These are phyloP conservation scores for Teinopalpus imperialis DNA, from an alignment of 2,888 invertebrate genomes.

Conservation along the genomic window DNA sequence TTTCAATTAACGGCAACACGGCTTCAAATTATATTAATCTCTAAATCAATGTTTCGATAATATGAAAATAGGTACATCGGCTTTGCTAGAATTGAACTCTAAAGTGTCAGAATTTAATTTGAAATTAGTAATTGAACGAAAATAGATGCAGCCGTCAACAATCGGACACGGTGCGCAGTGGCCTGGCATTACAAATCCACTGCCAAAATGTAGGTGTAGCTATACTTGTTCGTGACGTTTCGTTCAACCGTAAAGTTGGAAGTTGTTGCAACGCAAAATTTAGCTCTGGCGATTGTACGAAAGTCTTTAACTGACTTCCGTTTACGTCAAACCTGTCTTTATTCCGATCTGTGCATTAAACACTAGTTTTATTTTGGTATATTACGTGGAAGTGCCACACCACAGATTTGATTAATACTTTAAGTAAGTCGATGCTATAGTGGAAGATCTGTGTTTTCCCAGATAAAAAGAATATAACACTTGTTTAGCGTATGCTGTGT, in stretches of 20 bases:
- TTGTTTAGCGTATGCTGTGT: no score
- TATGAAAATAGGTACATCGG: neutral
- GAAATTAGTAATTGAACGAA: slow-evolving; percentile 23
- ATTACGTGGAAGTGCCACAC: no score
- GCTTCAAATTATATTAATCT: no score
- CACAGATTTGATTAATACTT: no score
- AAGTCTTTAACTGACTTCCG: slow-evolving; percentile 29
- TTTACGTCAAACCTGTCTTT: slow-evolving; percentile 28
- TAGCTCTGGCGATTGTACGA: slow-evolving; percentile 22
- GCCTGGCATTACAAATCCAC: slow-evolving; percentile 29
- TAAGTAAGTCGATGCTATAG: no score
- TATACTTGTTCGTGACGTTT: slow-evolving; percentile 33
- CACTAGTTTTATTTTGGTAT: no score
- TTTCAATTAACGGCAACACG: no score
- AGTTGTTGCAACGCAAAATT: slow-evolving; percentile 30
- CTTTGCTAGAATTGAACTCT: neutral
- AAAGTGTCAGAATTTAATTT: slow-evolving; percentile 18
- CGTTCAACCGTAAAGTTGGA: slow-evolving; percentile 35
- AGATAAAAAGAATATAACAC: no score
- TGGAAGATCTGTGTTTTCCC: no score
- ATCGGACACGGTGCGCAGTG: slow-evolving; percentile 19
- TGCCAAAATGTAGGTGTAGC: slow-evolving; percentile 32
- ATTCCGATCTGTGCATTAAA: no score
- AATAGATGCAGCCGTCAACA: slow-evolving; percentile 23
- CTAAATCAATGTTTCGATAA: no score